Conservation (phyloP, 2,113 vertebrate species). For the Hippocampus mohnikei region DNA sequence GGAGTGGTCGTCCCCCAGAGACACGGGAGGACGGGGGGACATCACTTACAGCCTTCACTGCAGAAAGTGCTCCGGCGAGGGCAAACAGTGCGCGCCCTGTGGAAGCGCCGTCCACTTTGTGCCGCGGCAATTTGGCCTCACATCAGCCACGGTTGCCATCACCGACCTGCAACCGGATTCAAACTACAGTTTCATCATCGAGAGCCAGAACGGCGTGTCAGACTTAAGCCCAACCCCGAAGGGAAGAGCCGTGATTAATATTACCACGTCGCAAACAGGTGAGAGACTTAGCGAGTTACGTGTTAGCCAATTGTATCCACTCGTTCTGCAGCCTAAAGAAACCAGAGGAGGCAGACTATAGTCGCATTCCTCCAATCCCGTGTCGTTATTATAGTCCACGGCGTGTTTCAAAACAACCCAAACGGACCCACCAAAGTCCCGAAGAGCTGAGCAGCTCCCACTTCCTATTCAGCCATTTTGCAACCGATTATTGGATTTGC, state of each 20-base stretch:
- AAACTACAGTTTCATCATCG: conserved; percentile 79
- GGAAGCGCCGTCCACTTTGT: conserved; percentile 75
- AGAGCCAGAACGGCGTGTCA: conserved; percentile 77
- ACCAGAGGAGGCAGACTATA: too few species aligned
- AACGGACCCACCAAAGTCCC: too few species aligned
- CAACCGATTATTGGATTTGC: too few species aligned
- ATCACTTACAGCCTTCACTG: conserved; percentile 77
- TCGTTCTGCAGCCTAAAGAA: background rate
- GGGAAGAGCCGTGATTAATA: conserved; percentile 69
- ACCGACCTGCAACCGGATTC: conserved; percentile 77
- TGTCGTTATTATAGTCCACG: too few species aligned
- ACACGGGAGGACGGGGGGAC: conserved; percentile 74
- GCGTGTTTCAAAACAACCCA: too few species aligned
- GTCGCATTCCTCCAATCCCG: too few species aligned
- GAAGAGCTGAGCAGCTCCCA: too few species aligned
- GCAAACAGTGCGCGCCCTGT: conserved; percentile 70
- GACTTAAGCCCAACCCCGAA: conserved; percentile 70
- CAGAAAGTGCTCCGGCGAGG: conserved; percentile 69
- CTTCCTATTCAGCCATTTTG: too few species aligned
- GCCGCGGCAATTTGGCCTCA: conserved; percentile 76
- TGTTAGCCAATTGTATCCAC: background rate
- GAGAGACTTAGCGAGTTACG: background rate
- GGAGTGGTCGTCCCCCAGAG: conserved; percentile 77
- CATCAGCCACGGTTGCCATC: conserved; percentile 64
- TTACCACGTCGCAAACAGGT: conserved; percentile 82